Evolutionary conservation across 2,797 vertebrate species (phyloP).

Genomic region (Phrynocephalus vlangalii): DNA sequence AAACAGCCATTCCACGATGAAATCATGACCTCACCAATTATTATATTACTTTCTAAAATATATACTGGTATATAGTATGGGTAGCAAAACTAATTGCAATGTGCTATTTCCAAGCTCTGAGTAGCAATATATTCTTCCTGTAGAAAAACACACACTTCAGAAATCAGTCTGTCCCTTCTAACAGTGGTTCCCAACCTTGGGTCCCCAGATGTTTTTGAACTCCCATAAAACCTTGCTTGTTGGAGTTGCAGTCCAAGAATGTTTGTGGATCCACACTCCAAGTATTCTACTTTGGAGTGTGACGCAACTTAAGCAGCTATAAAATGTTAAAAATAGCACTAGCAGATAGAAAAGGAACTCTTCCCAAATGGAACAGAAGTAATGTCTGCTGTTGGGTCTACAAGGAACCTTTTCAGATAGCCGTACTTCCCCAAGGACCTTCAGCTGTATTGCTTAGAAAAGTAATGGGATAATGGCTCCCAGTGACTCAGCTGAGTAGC

Average conservation of each 20-base stretch:
- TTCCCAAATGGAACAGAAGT: neutral
- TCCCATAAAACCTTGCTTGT: too few species aligned
- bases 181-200: too few species aligned
- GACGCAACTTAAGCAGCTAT: neutral
- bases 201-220: too few species aligned
- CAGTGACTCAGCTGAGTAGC: neutral
- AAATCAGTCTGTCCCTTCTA: too few species aligned
- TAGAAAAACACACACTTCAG: neutral
- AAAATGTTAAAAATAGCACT: neutral
- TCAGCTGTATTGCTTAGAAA: neutral
- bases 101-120: neutral
- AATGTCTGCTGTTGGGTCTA: neutral
- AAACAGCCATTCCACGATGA: too few species aligned
- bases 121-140: neutral
- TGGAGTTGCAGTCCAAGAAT: too few species aligned
- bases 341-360: neutral
- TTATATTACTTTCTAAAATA: neutral
- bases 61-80: neutral
- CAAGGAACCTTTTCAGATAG: neutral
- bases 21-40: too few species aligned
- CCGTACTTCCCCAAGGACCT: neutral
- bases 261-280: too few species aligned
- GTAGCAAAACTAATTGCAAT: neutral
- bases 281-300: neutral
- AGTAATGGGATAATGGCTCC: neutral